Evolutionary conservation across 2,113 vertebrate species (phyloP).

Genomic region (Noturus placidus): DNA sequence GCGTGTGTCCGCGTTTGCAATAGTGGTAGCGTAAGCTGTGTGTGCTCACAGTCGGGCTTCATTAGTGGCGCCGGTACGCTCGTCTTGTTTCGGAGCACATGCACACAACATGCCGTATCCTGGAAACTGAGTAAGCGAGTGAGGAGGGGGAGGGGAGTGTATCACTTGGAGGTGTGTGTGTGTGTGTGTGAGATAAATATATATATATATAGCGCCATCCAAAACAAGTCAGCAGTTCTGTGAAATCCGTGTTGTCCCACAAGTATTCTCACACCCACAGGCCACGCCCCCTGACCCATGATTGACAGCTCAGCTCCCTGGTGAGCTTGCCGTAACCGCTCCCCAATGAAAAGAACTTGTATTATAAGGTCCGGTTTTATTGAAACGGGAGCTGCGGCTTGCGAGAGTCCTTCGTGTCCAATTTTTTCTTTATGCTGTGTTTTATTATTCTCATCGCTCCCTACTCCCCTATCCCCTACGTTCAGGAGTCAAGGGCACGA

Average conservation of each 20-base stretch:
- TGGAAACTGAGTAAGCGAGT: constrained; percentile 74
- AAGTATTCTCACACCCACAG: not conserved
- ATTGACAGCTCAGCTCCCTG: not conserved
- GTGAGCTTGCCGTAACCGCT: not conserved
- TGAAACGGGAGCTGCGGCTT: not conserved
- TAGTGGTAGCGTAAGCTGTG: constrained; percentile 16
- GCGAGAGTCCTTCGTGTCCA: not conserved
- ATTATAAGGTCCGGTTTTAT: constrained; percentile 2
- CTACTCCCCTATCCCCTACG: not conserved
- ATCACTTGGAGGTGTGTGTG: constrained; percentile 29
- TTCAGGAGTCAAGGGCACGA: not conserved
- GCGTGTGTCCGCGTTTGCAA: constrained; percentile 20
- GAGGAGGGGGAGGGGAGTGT: constrained; percentile 44
- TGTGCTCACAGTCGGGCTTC: constrained; percentile 60
- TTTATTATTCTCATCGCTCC: not conserved
- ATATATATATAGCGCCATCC: not conserved
- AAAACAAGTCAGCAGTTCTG: constrained; percentile 27
- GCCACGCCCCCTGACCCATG: not conserved
- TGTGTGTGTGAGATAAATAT: constrained; percentile 10
- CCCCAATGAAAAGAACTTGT: not conserved
- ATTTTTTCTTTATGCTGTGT: not conserved
- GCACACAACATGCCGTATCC: constrained; percentile 81
- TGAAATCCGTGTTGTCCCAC: not conserved
- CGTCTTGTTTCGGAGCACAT: constrained; percentile 67
- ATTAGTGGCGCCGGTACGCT: constrained; percentile 68